Base-by-base conservation (phyloP, 2,888 invertebrate species). In the Chrysolina haemoptera region DNA sequence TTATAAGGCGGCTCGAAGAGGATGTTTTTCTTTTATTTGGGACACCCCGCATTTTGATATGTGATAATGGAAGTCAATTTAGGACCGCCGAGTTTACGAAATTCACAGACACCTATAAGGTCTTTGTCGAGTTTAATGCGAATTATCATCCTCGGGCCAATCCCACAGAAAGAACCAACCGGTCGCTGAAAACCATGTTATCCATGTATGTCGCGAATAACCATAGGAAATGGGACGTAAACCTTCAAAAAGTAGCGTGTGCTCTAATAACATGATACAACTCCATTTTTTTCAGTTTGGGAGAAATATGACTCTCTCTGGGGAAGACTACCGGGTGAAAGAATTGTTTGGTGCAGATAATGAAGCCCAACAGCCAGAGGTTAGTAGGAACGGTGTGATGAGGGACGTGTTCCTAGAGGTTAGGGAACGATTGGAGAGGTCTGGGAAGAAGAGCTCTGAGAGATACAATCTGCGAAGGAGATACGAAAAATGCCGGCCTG, bases 381-480 rank as follows among this genome's bases (percentile, higher is more conserved):
- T 53, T 53, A 53, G 53, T 11, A 53, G 53, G 53, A 53, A 20
- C 53, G 20, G 4, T 53, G 18, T 12, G 18, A 53, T 70, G 46
- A 64, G 35, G 12, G n/a, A 55, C 22, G 53, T 71, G 20, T 71
- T 55, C 22, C 22, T 20, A 6, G 67, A 71, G 22, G 67, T 71
- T 20, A 66, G 43, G 43, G 66, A 71, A 53, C 74, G 64, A 18
- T 65, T 77, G 22, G 20, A 53, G 18, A 18, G 48, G 22, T 76
- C 78, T 10, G 77, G 72, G 53, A 43, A 62, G 53, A 63, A 62
- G 43, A 73, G 66, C 69, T 66, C 67, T 12, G 48, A 71, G 14
- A 53, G 41, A 6, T 77, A 77, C 41, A 69, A 78, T 50, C 71
- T 78, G n/a, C 53, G 76, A 16, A 69, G 65, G 40, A 55, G 76